Conservation (phyloP, 2,888 invertebrate genomes). For the Cryptops parisi region DNA sequence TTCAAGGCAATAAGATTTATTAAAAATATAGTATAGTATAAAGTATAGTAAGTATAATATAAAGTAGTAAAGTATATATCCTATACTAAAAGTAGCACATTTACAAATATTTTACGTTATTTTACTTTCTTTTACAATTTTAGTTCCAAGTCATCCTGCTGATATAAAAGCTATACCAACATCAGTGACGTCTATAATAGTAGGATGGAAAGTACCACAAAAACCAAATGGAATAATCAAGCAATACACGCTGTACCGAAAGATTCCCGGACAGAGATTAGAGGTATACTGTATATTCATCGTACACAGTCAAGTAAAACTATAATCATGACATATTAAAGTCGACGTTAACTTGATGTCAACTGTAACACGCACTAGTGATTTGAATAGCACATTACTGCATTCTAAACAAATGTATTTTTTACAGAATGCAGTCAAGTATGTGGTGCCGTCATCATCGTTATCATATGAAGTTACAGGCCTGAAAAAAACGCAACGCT, state of each 20-base stretch:
- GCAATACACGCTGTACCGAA: constrained; percentile 78
- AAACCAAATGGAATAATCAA: constrained; percentile 85
- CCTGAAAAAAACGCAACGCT: constrained; percentile 25
- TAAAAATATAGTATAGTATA: no score
- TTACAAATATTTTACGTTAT: no score
- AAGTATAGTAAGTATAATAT: no score
- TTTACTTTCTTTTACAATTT: constrained; percentile 8
- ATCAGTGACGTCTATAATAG: constrained; percentile 76
- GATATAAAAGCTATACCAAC: constrained; percentile 85
- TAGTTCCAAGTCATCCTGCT: constrained; percentile 84
- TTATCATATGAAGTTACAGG: constrained; percentile 23
- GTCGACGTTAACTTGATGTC: neutral
- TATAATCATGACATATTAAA: neutral
- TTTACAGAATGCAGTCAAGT: constrained; percentile 11
- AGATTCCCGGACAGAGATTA: constrained; percentile 10
- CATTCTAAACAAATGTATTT: neutral
- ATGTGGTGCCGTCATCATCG: constrained; percentile 9
- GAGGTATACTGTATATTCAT: constrained; percentile 6
- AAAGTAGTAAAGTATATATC: no score
- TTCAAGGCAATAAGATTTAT: no score
- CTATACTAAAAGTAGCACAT: no score
- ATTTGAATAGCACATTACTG: neutral
- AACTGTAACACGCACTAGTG: neutral
- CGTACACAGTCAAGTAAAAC: neutral
- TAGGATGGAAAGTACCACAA: constrained; percentile 84